A percentile compares a stretch with the other conserved stretches of the same genome.
Evolutionary conservation across 2,888 invertebrate genomes (phyloP).

Genomic region (Cantharis flavilabris): DNA sequence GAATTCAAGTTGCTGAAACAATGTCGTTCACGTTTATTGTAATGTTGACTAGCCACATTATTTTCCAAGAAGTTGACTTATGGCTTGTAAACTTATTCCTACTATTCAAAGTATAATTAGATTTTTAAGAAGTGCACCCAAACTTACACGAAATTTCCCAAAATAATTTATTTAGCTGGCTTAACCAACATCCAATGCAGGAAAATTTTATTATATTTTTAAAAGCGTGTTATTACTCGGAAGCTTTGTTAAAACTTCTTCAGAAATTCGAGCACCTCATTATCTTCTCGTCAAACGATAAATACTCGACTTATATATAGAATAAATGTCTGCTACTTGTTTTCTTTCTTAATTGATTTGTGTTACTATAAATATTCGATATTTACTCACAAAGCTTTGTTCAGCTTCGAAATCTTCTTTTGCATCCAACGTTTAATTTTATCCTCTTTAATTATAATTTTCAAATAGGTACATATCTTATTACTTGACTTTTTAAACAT

Average conservation of each 20-base stretch:
- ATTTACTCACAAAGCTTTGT: constrained; percentile 8
- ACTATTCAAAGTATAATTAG: background rate
- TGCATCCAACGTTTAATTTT: constrained; percentile 18
- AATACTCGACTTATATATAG: constrained; percentile 4
- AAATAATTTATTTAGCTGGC: background rate
- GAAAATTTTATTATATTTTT: background rate
- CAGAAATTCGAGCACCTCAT: constrained; percentile 10
- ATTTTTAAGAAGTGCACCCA: background rate
- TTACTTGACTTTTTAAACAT: too few relatives aligned
- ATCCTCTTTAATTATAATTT: background rate
- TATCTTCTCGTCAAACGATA: constrained; percentile 9
- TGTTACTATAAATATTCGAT: constrained; percentile 14
- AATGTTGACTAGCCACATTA: constrained; percentile 21
- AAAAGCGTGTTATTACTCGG: background rate
- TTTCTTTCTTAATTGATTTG: constrained; percentile 22
- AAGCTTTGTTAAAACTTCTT: background rate
- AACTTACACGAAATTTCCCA: background rate
- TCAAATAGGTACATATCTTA: too few relatives aligned
- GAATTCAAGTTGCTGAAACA: constrained; percentile 36
- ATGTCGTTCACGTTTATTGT: constrained; percentile 37
- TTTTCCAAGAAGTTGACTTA: constrained; percentile 17
- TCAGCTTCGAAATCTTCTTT: constrained; percentile 7
- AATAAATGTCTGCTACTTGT: background rate
- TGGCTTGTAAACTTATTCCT: background rate
- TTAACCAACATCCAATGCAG: background rate